Evolutionary conservation across 2,113 vertebrate species (phyloP).

Genomic region (Centropus unirufus): DNA sequence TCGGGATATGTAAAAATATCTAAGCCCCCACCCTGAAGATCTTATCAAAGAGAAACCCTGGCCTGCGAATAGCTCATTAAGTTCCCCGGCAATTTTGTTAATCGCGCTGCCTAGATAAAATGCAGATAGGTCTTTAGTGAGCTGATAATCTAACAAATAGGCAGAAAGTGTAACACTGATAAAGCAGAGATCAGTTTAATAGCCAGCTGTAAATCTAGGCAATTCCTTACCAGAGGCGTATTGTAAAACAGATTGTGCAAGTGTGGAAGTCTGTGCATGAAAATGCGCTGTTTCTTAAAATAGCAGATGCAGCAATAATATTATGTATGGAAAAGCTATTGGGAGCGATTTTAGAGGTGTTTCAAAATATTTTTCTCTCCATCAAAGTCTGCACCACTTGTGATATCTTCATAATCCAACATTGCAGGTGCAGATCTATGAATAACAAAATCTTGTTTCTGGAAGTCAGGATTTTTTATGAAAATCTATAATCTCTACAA

Average conservation of each 20-base stretch:
- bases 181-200: constrained; percentile 43
- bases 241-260: constrained; percentile 23
- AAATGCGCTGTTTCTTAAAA: constrained; percentile 43
- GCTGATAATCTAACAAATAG: constrained; percentile 61
- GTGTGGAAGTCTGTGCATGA: constrained; percentile 8
- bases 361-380: constrained; percentile 33
- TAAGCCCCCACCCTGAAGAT: not conserved
- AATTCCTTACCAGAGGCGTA: not conserved
- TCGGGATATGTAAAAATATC: not conserved
- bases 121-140: constrained; percentile 61
- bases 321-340: constrained; percentile 9
- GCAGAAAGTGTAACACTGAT: constrained; percentile 60
- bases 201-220: constrained; percentile 59
- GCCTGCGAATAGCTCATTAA: constrained; percentile 46
- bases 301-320: constrained; percentile 1
- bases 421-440: not conserved
- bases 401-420: not conserved
- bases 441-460: constrained; percentile 16
- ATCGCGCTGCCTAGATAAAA: constrained; percentile 46
- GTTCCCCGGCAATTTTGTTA: constrained; percentile 29
- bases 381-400: not conserved
- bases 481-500: not conserved
- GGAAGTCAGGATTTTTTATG: not conserved
- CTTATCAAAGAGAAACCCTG: not conserved
- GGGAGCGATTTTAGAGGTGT: constrained; percentile 27